These are phyloP conservation scores for Microtus richardsoni DNA, from an alignment of 2,113 vertebrate genomes.

Conservation along the genomic window DNA sequence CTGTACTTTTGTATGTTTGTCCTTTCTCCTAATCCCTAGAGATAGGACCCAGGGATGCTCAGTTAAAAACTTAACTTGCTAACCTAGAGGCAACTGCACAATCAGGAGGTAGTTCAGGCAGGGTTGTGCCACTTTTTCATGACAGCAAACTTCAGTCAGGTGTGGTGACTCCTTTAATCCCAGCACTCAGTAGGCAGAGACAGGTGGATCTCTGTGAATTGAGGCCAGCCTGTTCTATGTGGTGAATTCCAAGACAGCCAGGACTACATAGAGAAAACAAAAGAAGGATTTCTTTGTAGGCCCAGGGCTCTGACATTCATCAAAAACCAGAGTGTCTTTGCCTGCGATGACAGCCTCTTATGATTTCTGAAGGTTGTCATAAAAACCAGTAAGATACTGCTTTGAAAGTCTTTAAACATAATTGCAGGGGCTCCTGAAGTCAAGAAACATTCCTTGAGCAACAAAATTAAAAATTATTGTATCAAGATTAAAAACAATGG, in stretches of 20 bases:
- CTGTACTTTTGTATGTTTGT: not conserved
- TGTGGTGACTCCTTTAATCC: not conserved
- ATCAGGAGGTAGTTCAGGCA: not conserved
- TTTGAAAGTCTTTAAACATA: constrained; percentile 18
- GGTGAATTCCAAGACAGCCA: not conserved
- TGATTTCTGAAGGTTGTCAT: not conserved
- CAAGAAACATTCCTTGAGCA: not conserved
- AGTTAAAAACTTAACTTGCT: constrained; percentile 23
- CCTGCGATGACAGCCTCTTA: not conserved
- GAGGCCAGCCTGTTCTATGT: not conserved
- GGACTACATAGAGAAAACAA: not conserved
- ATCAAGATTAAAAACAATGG: constrained; percentile 12
- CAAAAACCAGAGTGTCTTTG: constrained; percentile 18
- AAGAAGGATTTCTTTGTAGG: not conserved
- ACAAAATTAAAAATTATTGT: not conserved
- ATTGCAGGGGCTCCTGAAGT: not conserved
- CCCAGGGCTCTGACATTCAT: not conserved
- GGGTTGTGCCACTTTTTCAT: not conserved
- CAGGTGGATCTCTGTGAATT: not conserved
- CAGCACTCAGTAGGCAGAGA: not conserved
- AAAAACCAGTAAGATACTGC: constrained; percentile 3
- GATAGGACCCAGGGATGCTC: not conserved
- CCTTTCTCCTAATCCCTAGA: not conserved
- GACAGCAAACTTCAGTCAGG: not conserved
- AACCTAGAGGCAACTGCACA: not conserved